Percentiles rank a stretch among this genome's conserved stretches.
Evolutionary conservation across 2,797 vertebrate species (phyloP).

Genomic region (Salmo trutta): DNA sequence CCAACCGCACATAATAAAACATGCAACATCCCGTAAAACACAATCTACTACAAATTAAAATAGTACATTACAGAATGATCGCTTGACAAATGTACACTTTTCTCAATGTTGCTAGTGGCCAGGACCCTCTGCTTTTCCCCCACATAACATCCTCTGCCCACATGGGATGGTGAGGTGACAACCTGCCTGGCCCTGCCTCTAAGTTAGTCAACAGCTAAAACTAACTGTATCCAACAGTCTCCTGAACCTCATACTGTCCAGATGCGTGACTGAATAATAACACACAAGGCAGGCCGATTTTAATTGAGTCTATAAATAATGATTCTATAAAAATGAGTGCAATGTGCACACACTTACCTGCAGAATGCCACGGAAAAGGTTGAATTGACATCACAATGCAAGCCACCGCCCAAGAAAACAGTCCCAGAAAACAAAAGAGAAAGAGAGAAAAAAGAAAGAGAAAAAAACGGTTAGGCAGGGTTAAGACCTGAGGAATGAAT

Average conservation of each 20-base stretch:
- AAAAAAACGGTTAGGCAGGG: conserved; percentile 43
- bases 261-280: conserved; percentile 41
- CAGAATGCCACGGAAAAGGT: conserved; percentile 38
- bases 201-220: not conserved
- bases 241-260: not conserved
- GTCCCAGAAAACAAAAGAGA: not conserved
- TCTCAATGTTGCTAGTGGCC: no score
- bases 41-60: no score
- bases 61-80: no score
- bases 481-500: conserved; percentile 53
- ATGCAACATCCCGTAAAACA: no score
- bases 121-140: no score
- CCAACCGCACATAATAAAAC: no score
- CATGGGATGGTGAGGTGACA: not conserved
- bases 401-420: conserved; percentile 35
- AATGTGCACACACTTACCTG: conserved; percentile 66
- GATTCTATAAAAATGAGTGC: conserved; percentile 43
- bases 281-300: not conserved
- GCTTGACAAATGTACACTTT: no score
- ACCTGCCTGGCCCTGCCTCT: not conserved
- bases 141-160: not conserved
- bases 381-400: conserved; percentile 24
- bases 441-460: conserved; percentile 2
- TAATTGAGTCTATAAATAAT: not conserved
- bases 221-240: not conserved